Evolutionary conservation across 2,797 vertebrate genomes (phyloP), one percentile per base, ranked within the genome.

Genomic region (Sternarchorhynchus goeldii): DNA sequence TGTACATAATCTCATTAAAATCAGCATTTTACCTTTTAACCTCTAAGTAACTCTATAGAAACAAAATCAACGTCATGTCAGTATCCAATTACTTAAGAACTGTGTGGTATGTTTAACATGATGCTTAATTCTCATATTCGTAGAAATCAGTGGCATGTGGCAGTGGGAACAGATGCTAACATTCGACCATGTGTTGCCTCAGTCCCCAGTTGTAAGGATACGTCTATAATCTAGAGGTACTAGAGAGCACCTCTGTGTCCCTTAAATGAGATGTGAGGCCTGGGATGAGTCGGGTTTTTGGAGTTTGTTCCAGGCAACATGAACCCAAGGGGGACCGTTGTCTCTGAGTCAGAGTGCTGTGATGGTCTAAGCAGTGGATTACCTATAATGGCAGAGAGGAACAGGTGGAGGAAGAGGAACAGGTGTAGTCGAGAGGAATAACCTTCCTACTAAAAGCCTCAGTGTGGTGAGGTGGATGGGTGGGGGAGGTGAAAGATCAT

Each of bases 401-500:
- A 77, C 68, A 77, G 69, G 58, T 76, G 25, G 25, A 25, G 25
- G 25, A 25, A 25, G 73, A 20, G 20, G 8, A 65, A 77, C 68
- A 77, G 69, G 58, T 76, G 56, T 18, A 62, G 69, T 76, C 6
- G 21, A 76, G 21, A 21, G 20, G 16, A 73, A 67, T 62, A 63
- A 62, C 55, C 59, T 59, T 60, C 60, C 53, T 29, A 21, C 67
- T 71, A 71, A 36, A 60, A 60, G 62, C 73, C 16, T 6, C 55
- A n/a, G 8, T 21, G 57, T 55, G 53, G 21, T 53, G 20, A 65
- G 36, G 17, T 36, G 74, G 64, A 39, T 60, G 62, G 76, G 34
- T 72, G 73, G 81, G 41, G 36, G 62, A 76, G 67, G 18, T 58
- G 63, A 79, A 57, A 56, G 60, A 56, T 74, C 60, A 81, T 78